Conservation (phyloP, 2,888 invertebrate species). For the Ichneumon xanthorius region DNA sequence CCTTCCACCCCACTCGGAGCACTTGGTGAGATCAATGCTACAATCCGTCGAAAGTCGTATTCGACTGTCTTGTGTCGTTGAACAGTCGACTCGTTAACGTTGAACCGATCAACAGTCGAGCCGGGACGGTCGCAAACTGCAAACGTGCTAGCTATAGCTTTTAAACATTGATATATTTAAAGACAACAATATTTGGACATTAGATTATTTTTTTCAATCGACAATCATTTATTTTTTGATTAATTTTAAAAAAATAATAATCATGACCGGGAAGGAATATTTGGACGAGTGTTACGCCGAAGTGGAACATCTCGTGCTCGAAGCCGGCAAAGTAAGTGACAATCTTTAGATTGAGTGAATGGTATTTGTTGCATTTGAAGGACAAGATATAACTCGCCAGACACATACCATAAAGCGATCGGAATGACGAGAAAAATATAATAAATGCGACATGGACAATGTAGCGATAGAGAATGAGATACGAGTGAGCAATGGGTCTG, state of each 20-base stretch:
- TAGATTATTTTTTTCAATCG: not conserved
- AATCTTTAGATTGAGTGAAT: slow-evolving; percentile 45
- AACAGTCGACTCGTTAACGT: not conserved
- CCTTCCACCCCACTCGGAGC: slow-evolving; percentile 10
- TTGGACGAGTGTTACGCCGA: slow-evolving; percentile 84
- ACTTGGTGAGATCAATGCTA: slow-evolving; percentile 23
- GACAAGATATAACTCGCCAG: not conserved
- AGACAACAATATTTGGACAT: not conserved
- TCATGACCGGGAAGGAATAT: slow-evolving; percentile 72
- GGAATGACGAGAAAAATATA: not conserved
- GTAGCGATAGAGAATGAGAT: not conserved
- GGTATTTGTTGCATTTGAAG: slow-evolving; percentile 22
- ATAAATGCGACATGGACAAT: not conserved
- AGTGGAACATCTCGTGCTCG: slow-evolving; percentile 83
- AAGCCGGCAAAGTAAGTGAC: slow-evolving; percentile 85
- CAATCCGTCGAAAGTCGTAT: slow-evolving; percentile 43
- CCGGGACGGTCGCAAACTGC: not conserved
- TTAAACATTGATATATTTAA: not conserved
- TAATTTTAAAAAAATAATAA: not conserved
- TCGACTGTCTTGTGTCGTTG: slow-evolving; percentile 46
- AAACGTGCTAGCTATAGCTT: not conserved
- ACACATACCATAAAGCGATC: not conserved
- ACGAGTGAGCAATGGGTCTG: not conserved
- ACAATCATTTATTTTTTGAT: not conserved
- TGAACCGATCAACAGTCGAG: not conserved